A percentile compares a stretch with the other conserved stretches of the same genome.
These are phyloP conservation scores for Ormyrus thymus DNA, from an alignment of 2,888 invertebrate species.

Conservation along the genomic window DNA sequence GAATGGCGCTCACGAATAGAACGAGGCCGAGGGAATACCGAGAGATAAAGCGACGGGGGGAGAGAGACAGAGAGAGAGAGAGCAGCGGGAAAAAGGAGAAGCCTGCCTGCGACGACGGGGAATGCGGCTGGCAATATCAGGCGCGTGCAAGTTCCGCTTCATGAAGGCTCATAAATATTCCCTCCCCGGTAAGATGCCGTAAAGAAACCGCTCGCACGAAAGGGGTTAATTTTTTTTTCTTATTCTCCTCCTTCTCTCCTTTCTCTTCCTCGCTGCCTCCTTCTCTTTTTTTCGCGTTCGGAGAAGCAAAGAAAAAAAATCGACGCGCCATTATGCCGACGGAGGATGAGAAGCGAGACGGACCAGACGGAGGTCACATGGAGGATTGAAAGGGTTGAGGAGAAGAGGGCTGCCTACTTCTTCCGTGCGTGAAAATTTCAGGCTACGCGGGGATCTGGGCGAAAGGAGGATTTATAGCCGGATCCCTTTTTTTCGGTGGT, in stretches of 20 bases:
- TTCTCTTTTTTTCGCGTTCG: slow-evolving; percentile 7
- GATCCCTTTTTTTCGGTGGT: neutral
- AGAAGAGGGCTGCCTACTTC: slow-evolving; percentile 24
- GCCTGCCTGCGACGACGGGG: slow-evolving; percentile 17
- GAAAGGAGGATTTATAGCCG: slow-evolving; percentile 18
- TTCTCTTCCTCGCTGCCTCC: neutral
- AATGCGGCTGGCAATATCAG: slow-evolving; percentile 46
- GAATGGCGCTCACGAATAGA: slow-evolving; percentile 47
- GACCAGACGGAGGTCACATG: slow-evolving; percentile 58
- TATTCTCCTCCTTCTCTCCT: neutral
- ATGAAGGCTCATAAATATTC: slow-evolving; percentile 73
- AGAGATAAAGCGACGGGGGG: slow-evolving; percentile 1
- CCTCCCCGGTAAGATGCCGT: slow-evolving; percentile 59
- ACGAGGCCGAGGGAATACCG: neutral
- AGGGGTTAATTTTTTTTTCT: slow-evolving; percentile 69
- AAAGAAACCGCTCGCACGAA: slow-evolving; percentile 72
- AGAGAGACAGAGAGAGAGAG: slow-evolving; percentile 3
- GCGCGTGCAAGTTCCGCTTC: slow-evolving; percentile 59
- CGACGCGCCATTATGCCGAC: slow-evolving; percentile 11
- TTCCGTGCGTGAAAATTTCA: slow-evolving; percentile 27
- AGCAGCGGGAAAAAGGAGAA: neutral
- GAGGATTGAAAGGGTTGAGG: slow-evolving; percentile 63
- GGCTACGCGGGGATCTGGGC: neutral
- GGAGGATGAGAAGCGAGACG: slow-evolving; percentile 9
- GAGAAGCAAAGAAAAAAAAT: slow-evolving; percentile 31